Evolutionary conservation across 2,113 vertebrate species (phyloP).

Genomic region (Corydoras sp.): DNA sequence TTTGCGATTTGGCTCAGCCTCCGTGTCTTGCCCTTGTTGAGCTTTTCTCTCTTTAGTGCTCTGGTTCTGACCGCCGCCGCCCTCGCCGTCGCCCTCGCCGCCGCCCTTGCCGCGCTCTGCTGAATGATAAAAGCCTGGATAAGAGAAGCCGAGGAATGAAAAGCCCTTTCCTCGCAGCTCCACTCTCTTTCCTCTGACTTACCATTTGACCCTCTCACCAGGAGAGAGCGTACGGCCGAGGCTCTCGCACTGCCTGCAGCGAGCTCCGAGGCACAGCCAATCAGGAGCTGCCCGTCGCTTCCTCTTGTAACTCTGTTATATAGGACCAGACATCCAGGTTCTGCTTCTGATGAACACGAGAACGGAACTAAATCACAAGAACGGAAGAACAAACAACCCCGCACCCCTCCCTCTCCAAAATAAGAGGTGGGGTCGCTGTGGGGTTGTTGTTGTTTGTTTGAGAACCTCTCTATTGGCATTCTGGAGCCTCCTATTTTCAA

Average conservation of each 20-base stretch:
- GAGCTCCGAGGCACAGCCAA: neutral
- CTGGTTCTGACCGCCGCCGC: constrained; percentile 24
- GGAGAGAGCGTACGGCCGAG: neutral
- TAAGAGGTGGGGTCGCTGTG: no score
- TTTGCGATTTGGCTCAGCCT: neutral
- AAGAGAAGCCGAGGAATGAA: neutral
- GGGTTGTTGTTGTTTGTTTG: no score
- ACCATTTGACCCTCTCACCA: constrained; percentile 1
- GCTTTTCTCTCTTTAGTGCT: constrained; percentile 3
- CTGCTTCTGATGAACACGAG: no score
- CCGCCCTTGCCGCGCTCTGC: constrained; percentile 10
- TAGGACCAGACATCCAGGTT: no score
- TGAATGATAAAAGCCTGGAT: constrained; percentile 18
- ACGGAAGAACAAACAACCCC: no score
- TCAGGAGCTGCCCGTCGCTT: no score
- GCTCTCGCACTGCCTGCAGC: neutral
- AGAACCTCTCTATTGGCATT: no score
- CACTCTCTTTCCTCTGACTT: constrained; percentile 3
- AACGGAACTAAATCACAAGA: no score
- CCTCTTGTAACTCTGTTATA: no score
- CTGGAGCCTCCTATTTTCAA: no score
- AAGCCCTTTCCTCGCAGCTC: constrained; percentile 5
- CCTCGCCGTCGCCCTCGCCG: no score
- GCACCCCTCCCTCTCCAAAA: no score
- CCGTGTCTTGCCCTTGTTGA: constrained; percentile 12